These are phyloP conservation scores for Crotalus tigris DNA, from an alignment of 2,113 vertebrate genomes.

Conservation along the genomic window DNA sequence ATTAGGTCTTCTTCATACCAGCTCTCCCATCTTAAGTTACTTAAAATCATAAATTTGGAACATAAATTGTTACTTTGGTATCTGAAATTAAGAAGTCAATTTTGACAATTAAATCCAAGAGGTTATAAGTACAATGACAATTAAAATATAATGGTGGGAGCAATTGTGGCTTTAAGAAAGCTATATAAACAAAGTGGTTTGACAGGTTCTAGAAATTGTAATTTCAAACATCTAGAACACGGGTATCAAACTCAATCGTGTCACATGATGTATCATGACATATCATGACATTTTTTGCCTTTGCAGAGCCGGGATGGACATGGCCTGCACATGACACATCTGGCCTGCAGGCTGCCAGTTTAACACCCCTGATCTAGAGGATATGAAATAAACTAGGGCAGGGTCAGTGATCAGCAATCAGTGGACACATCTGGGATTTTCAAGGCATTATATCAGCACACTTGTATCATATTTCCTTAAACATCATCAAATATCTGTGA, in stretches of 20 bases:
- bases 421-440: not conserved
- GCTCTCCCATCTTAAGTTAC: not conserved
- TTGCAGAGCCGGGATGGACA: no score
- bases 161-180: not conserved
- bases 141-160: not conserved
- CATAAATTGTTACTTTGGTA: not conserved
- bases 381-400: not conserved
- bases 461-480: not conserved
- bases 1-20: not conserved
- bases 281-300: no score
- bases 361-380: not conserved
- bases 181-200: not conserved
- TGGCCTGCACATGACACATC: no score
- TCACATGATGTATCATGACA: no score
- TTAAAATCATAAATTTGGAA: not conserved
- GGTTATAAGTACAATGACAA: not conserved
- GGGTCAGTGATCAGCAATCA: not conserved
- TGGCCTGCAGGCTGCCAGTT: no score
- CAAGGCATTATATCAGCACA: not conserved
- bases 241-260: no score
- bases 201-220: not conserved
- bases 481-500: not conserved
- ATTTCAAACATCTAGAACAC: not conserved
- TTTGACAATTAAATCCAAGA: not conserved
- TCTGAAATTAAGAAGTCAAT: not conserved